Conservation (phyloP, 2,797 vertebrate species). For the Peromyscus nudipes region DNA sequence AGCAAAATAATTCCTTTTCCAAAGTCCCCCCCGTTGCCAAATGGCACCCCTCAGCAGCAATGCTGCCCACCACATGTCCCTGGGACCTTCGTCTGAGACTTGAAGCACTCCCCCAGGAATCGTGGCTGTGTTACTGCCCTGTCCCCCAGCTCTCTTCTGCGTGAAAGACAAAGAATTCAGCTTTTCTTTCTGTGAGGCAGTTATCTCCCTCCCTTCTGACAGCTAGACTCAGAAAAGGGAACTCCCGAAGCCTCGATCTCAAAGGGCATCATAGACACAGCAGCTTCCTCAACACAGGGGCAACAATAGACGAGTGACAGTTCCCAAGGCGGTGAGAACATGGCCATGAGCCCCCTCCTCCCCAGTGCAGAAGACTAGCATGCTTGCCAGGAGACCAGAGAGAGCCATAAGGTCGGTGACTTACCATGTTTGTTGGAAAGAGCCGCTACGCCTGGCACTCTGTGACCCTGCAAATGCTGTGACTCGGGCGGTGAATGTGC, state of each 20-base stretch:
- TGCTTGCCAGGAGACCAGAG: neutral
- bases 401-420: conserved; percentile 39
- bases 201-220: conserved; percentile 60
- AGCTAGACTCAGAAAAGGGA: conserved; percentile 74
- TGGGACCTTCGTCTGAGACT: neutral
- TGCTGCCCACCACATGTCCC: rapidly evolving
- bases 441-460: conserved; percentile 20
- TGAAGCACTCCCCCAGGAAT: neutral
- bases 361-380: neutral
- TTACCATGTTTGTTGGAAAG: conserved; percentile 77
- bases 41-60: neutral
- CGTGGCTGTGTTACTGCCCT: neutral
- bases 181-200: neutral
- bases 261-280: neutral
- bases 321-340: neutral
- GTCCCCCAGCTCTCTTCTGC: neutral
- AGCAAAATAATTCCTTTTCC: neutral
- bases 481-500: conserved; percentile 69
- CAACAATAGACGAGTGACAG: neutral
- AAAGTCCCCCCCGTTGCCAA: neutral
- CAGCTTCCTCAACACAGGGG: conserved; percentile 15
- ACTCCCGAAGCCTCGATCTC: conserved; percentile 50
- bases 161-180: conserved; percentile 4
- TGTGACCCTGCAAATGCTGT: conserved; percentile 56
- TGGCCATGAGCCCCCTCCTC: neutral